Evolutionary conservation across 2,888 invertebrate species (phyloP), one percentile per base, ranked within the genome.

Genomic region (Ophion ellenae): DNA sequence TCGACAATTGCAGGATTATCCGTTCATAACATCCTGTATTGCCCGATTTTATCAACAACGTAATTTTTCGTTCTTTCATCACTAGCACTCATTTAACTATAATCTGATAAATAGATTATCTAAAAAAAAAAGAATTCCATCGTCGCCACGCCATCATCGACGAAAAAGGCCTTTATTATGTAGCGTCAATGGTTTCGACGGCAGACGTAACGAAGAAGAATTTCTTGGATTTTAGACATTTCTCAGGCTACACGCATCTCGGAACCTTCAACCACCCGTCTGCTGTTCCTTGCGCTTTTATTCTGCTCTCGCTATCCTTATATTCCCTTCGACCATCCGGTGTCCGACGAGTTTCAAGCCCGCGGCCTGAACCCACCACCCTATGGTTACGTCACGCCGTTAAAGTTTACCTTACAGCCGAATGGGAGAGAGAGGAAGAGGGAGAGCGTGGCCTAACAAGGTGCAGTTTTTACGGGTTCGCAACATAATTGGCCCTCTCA

Each of bases 401-500:
- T 89, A 88, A 85, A 85, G 86, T 88, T 88, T 88, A 84, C 88
- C 89, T 90, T 79, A 79, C 59, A 77, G 81, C 71, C 86, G 24
- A 28, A 24, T 40, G 36, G 11, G 45, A n/a, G 64, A 59, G 45
- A 63, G 28, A 64, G 32, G 32, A 32, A 61, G 14, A 45, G 59
- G 32, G 59, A 70, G 69, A 57, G 45, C 82, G 76, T 80, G 77
- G 85, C 84, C 90, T 92, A 92, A 92, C 92, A 92, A 93, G 92
- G 90, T 91, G 90, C 90, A 91, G 89, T 92, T 93, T 92, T 92
- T 92, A 91, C 91, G 89, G 89, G 88, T 90, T 91, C 89, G 90
- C 90, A 90, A 91, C 91, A 90, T 93, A 93, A 93, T 93, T 93
- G 92, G 92, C 89, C 89, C 86, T 83, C 91, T 90, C 90, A 92